phyloP scores from a whole-genome alignment of 2,797 vertebrate genomes.

The Myotis findleyi region DNA sequence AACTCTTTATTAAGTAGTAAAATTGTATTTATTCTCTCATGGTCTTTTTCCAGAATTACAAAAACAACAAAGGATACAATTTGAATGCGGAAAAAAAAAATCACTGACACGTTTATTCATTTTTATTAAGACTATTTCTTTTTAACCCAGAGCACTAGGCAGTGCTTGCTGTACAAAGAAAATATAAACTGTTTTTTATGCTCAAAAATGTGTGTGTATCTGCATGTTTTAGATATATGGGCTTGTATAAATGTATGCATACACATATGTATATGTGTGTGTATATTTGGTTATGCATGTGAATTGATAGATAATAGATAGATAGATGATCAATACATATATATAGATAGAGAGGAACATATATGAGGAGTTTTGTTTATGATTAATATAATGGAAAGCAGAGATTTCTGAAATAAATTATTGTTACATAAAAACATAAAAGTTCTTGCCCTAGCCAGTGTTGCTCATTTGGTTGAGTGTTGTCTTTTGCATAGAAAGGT shows the following conservation, averaged over 20 bases:
- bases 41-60: background rate
- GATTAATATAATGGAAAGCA: background rate
- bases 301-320: background rate
- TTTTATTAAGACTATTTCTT: conserved; percentile 1
- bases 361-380: background rate
- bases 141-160: background rate
- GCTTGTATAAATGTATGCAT: background rate
- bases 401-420: background rate
- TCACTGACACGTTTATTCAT: background rate
- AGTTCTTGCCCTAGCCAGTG: background rate
- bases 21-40: background rate
- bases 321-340: background rate
- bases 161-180: background rate
- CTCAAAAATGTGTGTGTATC: background rate
- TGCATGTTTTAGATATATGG: background rate
- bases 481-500: background rate
- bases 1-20: background rate
- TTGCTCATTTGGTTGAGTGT: background rate
- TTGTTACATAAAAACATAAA: background rate
- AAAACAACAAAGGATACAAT: background rate
- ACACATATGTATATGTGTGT: background rate
- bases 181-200: background rate
- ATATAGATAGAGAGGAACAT: background rate
- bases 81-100: background rate
- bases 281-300: background rate